A percentile compares a stretch with the other conserved stretches of the same genome.
Conservation (phyloP, 53 echinoderm and acorn worm genomes). For the Mesocentrotus franciscanus region DNA sequence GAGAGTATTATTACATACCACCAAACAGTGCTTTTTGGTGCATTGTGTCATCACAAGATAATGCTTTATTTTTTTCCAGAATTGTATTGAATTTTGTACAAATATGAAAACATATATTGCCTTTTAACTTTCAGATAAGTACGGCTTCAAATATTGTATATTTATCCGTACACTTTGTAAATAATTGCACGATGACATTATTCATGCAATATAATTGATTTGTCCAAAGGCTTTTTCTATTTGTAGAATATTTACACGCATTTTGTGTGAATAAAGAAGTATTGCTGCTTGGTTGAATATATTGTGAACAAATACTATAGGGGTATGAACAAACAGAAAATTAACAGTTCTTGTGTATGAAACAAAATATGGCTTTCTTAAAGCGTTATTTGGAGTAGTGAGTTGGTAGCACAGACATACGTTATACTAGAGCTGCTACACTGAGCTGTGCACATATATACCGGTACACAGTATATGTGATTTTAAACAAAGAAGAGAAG, state of each 20-base stretch:
- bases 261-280: background rate
- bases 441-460: too few relatives aligned
- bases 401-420: too few relatives aligned
- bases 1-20: background rate
- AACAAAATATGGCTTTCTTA: background rate
- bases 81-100: background rate
- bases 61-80: background rate
- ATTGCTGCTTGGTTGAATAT: background rate
- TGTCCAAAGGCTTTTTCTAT: background rate
- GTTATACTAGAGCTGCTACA: too few relatives aligned
- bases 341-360: background rate
- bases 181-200: background rate
- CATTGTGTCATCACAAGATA: background rate
- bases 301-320: background rate
- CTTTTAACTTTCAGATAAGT: background rate
- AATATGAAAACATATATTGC: background rate
- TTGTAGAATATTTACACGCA: background rate
- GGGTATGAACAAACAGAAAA: background rate
- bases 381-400: background rate
- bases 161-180: slow-evolving; percentile 1
- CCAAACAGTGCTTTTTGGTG: background rate
- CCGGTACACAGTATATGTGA: too few relatives aligned
- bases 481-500: too few relatives aligned
- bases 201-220: background rate
- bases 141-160: background rate